phyloP scores from a whole-genome alignment of 1,140 invertebrate genomes.

The Danaus melanippus region DNA sequence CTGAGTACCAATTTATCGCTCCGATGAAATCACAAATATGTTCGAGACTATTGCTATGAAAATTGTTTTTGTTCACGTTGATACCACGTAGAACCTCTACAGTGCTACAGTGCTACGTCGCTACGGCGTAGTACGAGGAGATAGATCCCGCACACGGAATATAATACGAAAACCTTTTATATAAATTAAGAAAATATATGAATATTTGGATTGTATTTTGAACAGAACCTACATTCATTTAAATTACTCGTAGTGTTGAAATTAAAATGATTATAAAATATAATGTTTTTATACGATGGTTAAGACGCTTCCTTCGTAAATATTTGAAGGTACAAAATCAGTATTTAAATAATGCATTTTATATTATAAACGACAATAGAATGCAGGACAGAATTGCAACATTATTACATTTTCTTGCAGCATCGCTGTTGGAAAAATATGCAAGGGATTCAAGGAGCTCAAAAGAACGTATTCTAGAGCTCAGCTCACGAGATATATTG shows the following conservation, averaged over 20 bases:
- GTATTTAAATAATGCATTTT: too few species aligned
- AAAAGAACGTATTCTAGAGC: slow-evolving; percentile 15
- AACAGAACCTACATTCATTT: too few species aligned
- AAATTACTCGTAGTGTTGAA: too few species aligned
- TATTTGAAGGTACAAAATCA: too few species aligned
- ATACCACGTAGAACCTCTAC: slow-evolving; percentile 7
- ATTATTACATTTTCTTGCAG: slow-evolving; percentile 49
- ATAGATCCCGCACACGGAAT: too few species aligned
- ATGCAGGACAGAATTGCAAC: slow-evolving; percentile 25
- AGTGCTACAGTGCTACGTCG: background rate
- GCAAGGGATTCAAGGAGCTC: slow-evolving; percentile 21
- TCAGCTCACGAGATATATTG: too few species aligned
- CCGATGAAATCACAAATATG: slow-evolving; percentile 14
- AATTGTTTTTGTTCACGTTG: slow-evolving; percentile 9
- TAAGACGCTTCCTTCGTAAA: slow-evolving; percentile 13
- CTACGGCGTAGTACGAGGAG: too few species aligned
- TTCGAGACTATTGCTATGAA: slow-evolving; percentile 12
- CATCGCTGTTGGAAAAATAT: slow-evolving; percentile 38
- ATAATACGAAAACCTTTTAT: too few species aligned
- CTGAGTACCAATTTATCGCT: slow-evolving; percentile 18
- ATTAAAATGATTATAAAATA: too few species aligned
- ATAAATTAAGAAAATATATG: too few species aligned
- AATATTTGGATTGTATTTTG: too few species aligned
- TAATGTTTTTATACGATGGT: background rate
- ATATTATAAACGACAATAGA: slow-evolving; percentile 28